These are phyloP conservation scores for Malachius bipustulatus DNA, from an alignment of 2,888 invertebrate genomes.

Conservation along the genomic window DNA sequence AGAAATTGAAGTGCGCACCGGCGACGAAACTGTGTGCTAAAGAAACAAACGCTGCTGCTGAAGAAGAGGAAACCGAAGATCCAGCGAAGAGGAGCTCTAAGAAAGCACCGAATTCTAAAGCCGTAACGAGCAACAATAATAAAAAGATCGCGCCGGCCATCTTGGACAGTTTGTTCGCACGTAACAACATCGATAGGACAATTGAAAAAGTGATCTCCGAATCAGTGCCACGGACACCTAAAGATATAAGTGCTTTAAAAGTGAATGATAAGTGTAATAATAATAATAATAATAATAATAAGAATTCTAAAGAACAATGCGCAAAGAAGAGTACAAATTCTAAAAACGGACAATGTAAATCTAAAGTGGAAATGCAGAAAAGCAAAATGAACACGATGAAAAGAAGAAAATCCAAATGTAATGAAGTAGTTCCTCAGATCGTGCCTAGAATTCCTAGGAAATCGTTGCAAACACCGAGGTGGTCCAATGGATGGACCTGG, in stretches of 20 bases:
- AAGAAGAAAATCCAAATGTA: constrained; percentile 29
- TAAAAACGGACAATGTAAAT: constrained; percentile 16
- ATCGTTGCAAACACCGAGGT: constrained; percentile 44
- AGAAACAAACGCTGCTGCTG: constrained; percentile 20
- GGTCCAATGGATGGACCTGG: constrained; percentile 92
- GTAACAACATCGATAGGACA: constrained; percentile 46
- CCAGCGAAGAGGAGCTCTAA: constrained; percentile 19
- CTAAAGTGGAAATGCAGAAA: constrained; percentile 19
- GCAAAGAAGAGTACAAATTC: constrained; percentile 19
- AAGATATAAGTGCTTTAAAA: background rate
- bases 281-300: constrained; percentile 14
- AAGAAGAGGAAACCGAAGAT: constrained; percentile 27
- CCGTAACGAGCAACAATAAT: background rate
- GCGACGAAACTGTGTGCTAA: constrained; percentile 17
- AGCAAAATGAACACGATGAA: constrained; percentile 18
- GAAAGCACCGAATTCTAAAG: constrained; percentile 17
- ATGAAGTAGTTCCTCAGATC: constrained; percentile 23
- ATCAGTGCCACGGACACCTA: constrained; percentile 14
- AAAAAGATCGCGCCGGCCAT: constrained; percentile 29
- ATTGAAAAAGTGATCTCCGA: constrained; percentile 38
- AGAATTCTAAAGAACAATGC: constrained; percentile 15
- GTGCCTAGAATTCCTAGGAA: constrained; percentile 27
- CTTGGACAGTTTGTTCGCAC: constrained; percentile 45
- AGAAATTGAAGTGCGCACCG: constrained; percentile 10
- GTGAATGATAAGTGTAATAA: constrained; percentile 3